Base-by-base conservation (phyloP, 2,888 invertebrate genomes). In the Drosophila kambysellisi region DNA sequence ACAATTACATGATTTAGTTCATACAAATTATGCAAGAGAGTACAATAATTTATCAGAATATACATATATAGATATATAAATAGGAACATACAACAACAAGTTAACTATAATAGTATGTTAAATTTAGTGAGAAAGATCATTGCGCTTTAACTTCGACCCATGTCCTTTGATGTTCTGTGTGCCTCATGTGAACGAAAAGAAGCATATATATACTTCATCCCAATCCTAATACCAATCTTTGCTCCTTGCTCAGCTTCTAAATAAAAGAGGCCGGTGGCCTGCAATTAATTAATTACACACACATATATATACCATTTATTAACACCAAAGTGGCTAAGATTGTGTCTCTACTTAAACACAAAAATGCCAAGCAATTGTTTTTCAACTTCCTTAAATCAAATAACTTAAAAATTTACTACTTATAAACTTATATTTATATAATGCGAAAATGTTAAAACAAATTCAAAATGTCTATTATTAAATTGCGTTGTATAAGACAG, bases 31-130 rank as follows among this genome's bases (percentile, higher is more conserved):
- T 62, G 87, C 79, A 87, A 87, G 88, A 82, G 79, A 90, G 90
- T 91, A 90, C 90, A 90, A 90, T 90, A 90, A 90, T 90, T 91
- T 90, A 90, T 91, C 79, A 82, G 71, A 89, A 79, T 81, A 76
- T 63, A 83, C 69, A 79, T 71, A 83, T 65, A 76, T 70, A 74
- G 62, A 71, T 53, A 72, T 61, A 88, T 67, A 72, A 43, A 73
- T 54, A 76, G 50, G 58, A 58, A 74, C 51, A 76, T 67, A 68
- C 35, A 66, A 39, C 39, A 39, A 15, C 46, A 25, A 15, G 25
- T 46, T 46, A 15, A 46, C 46, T 70, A 71, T 70, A 53, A 41
- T 63, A 62, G 53, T 15, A 30, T 50, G 29, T 50, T 46, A 53
- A 80, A 61, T 56, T 43, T 76, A 67, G 60, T 39, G 39, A 58